A percentile compares a stretch with the other conserved stretches of the same genome.
Evolutionary conservation across 1,140 invertebrate genomes (phyloP).

Genomic region (Drosophila neocordata): DNA sequence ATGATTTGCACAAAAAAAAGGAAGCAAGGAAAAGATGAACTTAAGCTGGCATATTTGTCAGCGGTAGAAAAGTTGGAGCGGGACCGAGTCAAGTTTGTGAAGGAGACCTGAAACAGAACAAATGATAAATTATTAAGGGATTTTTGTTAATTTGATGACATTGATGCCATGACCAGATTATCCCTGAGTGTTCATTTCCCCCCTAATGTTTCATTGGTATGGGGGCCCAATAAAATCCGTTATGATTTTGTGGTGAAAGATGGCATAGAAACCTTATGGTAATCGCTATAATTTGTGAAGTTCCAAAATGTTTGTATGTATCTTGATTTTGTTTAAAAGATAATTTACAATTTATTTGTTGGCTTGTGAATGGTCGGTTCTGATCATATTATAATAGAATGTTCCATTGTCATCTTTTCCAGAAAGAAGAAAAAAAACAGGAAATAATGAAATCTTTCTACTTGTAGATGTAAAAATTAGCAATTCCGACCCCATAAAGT

Average conservation of each 20-base stretch:
- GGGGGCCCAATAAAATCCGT: conserved; percentile 5
- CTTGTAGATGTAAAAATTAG: too few species aligned
- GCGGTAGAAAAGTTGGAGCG: conserved; percentile 7
- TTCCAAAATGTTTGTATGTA: too few species aligned
- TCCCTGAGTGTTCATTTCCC: conserved; percentile 22
- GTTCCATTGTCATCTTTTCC: too few species aligned
- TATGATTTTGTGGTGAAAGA: conserved; percentile 1
- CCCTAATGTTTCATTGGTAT: too few species aligned
- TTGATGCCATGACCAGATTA: conserved; percentile 72
- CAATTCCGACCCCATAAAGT: too few species aligned
- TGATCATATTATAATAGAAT: too few species aligned
- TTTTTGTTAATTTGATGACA: conserved; percentile 80
- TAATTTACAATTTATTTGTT: too few species aligned
- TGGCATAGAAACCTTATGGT: neutral
- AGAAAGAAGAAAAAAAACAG: too few species aligned
- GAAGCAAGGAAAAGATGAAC: conserved; percentile 10
- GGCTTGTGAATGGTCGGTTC: too few species aligned
- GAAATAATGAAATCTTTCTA: too few species aligned
- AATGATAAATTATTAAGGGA: conserved; percentile 79
- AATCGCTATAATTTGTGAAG: too few species aligned
- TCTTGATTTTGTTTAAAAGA: too few species aligned
- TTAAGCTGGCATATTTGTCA: conserved; percentile 74
- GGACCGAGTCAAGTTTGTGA: conserved; percentile 32
- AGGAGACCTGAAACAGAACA: conserved; percentile 47
- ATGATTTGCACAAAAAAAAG: conserved; percentile 76